Conservation (phyloP, 2,797 vertebrate species). For the Myotis planiceps region DNA sequence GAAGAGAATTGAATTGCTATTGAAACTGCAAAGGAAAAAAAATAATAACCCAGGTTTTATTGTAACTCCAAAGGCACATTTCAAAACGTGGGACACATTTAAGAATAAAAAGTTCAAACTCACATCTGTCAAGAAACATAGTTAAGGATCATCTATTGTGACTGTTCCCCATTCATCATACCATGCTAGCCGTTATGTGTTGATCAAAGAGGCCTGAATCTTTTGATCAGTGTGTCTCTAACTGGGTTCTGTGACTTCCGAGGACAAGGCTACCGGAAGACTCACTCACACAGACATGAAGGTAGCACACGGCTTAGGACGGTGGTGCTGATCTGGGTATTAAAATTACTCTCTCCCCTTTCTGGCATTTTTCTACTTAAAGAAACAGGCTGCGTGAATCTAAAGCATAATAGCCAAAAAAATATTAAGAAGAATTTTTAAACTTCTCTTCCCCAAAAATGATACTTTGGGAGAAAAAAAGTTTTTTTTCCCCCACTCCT, state of each 20-base stretch:
- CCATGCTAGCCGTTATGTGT: background rate
- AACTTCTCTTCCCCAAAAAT: background rate
- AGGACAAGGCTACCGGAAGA: background rate
- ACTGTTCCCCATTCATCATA: background rate
- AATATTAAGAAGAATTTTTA: background rate
- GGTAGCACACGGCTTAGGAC: background rate
- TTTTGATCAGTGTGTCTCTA: background rate
- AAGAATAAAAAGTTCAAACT: conserved; percentile 21
- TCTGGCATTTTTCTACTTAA: conserved; percentile 7
- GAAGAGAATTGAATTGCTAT: background rate
- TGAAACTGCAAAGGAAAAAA: background rate
- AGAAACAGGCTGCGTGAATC: background rate
- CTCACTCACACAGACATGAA: background rate
- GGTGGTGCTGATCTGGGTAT: background rate
- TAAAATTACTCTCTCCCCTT: background rate
- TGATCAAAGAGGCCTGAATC: background rate
- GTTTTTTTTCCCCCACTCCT: background rate
- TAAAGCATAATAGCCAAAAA: background rate
- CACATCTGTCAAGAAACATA: background rate
- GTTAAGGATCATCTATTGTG: background rate
- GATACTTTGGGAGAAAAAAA: background rate
- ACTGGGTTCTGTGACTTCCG: background rate
- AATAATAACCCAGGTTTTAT: background rate
- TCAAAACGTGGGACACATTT: background rate
- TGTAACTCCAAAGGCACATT: background rate